Evolutionary conservation across 2,113 vertebrate species (phyloP).

Genomic region (Sardina pilchardus): DNA sequence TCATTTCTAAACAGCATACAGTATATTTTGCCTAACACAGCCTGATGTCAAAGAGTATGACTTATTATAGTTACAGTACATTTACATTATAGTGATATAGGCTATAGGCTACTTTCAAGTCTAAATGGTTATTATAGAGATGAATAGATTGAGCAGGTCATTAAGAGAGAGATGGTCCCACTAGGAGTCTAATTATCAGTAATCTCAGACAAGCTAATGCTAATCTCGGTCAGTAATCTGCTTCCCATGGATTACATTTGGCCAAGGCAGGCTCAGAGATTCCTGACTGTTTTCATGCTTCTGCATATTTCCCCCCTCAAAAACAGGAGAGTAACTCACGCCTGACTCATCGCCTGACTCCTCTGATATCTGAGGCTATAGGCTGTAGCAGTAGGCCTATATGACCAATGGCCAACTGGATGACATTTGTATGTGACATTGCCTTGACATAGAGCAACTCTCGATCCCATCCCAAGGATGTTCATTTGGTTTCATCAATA

Average conservation of each 20-base stretch:
- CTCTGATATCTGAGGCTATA: neutral
- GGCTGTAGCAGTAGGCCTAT: too few relatives aligned
- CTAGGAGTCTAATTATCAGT: constrained; percentile 18
- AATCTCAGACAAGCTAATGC: constrained; percentile 47
- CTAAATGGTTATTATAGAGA: neutral
- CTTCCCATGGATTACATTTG: constrained; percentile 20
- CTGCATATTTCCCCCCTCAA: neutral
- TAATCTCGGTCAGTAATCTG: constrained; percentile 42
- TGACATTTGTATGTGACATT: neutral
- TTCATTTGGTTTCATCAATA: neutral
- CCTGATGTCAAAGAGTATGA: neutral
- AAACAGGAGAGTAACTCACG: neutral
- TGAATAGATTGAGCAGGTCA: neutral
- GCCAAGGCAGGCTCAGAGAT: constrained; percentile 11
- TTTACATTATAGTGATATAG: neutral
- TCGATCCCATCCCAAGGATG: too few relatives aligned
- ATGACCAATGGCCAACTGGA: neutral
- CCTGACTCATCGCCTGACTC: neutral
- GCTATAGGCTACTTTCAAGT: neutral
- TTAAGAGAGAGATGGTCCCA: neutral
- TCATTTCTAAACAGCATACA: too few relatives aligned
- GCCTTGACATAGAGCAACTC: too few relatives aligned
- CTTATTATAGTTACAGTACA: neutral
- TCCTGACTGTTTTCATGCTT: neutral
- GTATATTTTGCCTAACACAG: neutral